These are phyloP conservation scores for Macquaria australasica DNA, from an alignment of 2,113 vertebrate genomes.

Conservation along the genomic window DNA sequence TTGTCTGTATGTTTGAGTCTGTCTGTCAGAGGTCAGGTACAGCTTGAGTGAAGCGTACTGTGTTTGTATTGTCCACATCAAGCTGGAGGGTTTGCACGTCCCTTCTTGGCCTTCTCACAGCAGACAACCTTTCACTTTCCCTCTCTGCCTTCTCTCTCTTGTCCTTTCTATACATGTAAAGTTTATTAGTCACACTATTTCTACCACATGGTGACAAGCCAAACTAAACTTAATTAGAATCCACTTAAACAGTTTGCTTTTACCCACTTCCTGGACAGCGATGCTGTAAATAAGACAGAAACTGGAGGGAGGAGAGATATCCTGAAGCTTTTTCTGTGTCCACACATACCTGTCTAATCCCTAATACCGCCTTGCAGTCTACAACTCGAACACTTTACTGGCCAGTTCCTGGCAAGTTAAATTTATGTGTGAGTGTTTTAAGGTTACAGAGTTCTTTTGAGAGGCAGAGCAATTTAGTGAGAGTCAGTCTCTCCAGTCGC, in stretches of 20 bases:
- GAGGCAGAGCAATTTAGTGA: conserved; percentile 20
- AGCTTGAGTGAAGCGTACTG: not conserved
- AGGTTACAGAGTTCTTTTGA: conserved; percentile 57
- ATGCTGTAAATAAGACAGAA: conserved; percentile 37
- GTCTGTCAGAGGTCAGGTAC: conserved; percentile 14
- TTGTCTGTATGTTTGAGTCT: conserved; percentile 22
- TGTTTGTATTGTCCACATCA: not conserved
- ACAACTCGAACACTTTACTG: conserved; percentile 16
- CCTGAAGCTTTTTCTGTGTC: conserved; percentile 53
- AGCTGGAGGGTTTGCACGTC: not conserved
- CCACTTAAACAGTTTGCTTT: conserved; percentile 40
- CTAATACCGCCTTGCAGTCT: conserved; percentile 48
- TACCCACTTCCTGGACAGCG: conserved; percentile 27
- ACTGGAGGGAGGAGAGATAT: conserved; percentile 28
- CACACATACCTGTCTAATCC: conserved; percentile 61
- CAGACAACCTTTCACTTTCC: not conserved
- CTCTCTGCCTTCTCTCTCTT: conserved; percentile 3
- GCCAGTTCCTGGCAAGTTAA: conserved; percentile 29
- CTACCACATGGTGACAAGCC: conserved; percentile 20
- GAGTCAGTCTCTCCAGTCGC: conserved; percentile 31
- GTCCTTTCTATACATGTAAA: conserved; percentile 14
- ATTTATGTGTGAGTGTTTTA: conserved; percentile 39
- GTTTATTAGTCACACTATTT: conserved; percentile 11
- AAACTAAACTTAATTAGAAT: conserved; percentile 48
- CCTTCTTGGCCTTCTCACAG: not conserved